Evolutionary conservation across 2,888 invertebrate species (phyloP).

Genomic region (Neoaliturus tenellus): DNA sequence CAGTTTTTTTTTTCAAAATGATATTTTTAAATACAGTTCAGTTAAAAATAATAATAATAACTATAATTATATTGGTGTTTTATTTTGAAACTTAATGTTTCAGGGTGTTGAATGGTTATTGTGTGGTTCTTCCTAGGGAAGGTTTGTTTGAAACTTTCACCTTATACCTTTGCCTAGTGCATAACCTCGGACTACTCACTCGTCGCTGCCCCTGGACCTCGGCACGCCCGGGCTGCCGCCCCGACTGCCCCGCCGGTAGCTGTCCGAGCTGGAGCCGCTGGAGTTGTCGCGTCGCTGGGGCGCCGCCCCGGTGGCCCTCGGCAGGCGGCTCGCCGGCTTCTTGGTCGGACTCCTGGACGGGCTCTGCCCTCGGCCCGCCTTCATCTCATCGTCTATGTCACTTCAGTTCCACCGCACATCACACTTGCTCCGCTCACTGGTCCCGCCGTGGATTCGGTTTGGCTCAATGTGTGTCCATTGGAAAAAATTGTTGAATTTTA

Average conservation of each 20-base stretch:
- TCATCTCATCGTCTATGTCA: slow-evolving; percentile 10
- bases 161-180: too few species aligned
- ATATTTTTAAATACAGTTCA: too few species aligned
- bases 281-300: slow-evolving; percentile 47
- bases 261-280: slow-evolving; percentile 58
- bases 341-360: neutral
- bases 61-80: too few species aligned
- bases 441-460: too few species aligned
- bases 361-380: slow-evolving; percentile 31
- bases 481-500: neutral
- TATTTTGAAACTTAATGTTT: too few species aligned
- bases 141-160: too few species aligned
- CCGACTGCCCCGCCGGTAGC: slow-evolving; percentile 58
- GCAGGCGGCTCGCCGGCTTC: slow-evolving; percentile 40
- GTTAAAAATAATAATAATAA: too few species aligned
- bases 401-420: neutral
- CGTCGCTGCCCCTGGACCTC: slow-evolving; percentile 64
- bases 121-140: too few species aligned
- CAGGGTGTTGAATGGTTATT: too few species aligned
- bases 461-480: neutral
- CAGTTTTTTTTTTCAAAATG: too few species aligned
- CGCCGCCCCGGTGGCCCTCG: slow-evolving; percentile 48
- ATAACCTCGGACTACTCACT: too few species aligned
- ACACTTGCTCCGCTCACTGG: too few species aligned
- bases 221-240: slow-evolving; percentile 64